Evolutionary conservation across 2,888 invertebrate genomes (phyloP).

Genomic region (Xestia ashworthii): DNA sequence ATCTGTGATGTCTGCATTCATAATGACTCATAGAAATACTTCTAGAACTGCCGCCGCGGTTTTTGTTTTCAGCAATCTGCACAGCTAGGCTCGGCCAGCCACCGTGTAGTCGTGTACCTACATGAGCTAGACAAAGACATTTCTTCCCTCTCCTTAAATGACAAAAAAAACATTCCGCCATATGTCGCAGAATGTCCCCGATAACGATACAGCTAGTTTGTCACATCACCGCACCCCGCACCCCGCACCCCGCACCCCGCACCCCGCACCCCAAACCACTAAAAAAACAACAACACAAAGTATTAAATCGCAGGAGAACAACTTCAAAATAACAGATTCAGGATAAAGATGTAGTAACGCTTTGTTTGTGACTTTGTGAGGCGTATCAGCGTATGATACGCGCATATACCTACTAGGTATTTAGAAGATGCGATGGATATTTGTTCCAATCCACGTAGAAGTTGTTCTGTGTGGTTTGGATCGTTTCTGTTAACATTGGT

Average conservation of each 20-base stretch:
- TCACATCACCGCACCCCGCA: not conserved
- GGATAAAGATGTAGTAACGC: not conserved
- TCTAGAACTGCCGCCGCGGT: not conserved
- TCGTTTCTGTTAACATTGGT: too few species aligned
- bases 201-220: conserved; percentile 17
- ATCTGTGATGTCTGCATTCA: not conserved
- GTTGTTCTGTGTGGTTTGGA: too few species aligned
- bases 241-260: not conserved
- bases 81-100: not conserved
- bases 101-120: not conserved
- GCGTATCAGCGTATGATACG: not conserved
- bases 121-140: not conserved
- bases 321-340: not conserved
- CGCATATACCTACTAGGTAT: too few species aligned
- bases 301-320: conserved; percentile 8
- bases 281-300: not conserved
- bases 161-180: conserved; percentile 10
- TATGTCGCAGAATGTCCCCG: conserved; percentile 3
- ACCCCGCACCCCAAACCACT: not conserved
- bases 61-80: not conserved
- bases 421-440: too few species aligned
- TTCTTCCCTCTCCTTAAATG: not conserved
- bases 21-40: not conserved
- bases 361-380: not conserved
- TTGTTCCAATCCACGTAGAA: too few species aligned